These are phyloP conservation scores for Microctenopoma stevenorrisi DNA, from an alignment of 2,797 vertebrate genomes.

Conservation along the genomic window DNA sequence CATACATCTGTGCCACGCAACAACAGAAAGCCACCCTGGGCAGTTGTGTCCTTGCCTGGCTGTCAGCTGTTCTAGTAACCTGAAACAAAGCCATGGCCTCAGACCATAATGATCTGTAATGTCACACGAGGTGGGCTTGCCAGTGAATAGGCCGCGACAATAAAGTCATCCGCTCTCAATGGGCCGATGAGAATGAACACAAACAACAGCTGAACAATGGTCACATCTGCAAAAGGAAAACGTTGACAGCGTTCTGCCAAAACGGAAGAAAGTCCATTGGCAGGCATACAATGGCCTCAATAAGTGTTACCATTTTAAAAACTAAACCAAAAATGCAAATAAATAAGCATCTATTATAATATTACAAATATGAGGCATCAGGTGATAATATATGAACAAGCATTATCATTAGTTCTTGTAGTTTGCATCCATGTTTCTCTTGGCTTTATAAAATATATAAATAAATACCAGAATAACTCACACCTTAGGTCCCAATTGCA, in stretches of 20 bases:
- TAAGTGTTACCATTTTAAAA: conserved; percentile 6
- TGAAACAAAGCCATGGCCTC: conserved; percentile 58
- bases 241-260: conserved; percentile 22
- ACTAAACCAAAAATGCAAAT: conserved; percentile 17
- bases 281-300: conserved; percentile 28
- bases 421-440: too few relatives aligned
- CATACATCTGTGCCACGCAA: conserved; percentile 21
- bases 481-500: not conserved
- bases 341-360: conserved; percentile 4
- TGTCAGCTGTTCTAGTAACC: conserved; percentile 32
- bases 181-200: conserved; percentile 40
- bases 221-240: conserved; percentile 56
- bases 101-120: conserved; percentile 47
- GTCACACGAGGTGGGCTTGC: conserved; percentile 64
- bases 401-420: too few relatives aligned
- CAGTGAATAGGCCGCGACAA: conserved; percentile 47
- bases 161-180: conserved; percentile 55
- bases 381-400: not conserved
- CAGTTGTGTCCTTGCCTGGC: conserved; percentile 40
- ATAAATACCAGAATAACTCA: not conserved
- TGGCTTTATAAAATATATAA: too few relatives aligned
- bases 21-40: conserved; percentile 26
- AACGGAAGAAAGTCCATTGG: conserved; percentile 40
- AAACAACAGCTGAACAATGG: conserved; percentile 53
- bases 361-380: not conserved